A percentile compares a stretch with the other conserved stretches of the same genome.
Evolutionary conservation across 2,797 vertebrate species (phyloP).

Genomic region (Rhincodon typus): DNA sequence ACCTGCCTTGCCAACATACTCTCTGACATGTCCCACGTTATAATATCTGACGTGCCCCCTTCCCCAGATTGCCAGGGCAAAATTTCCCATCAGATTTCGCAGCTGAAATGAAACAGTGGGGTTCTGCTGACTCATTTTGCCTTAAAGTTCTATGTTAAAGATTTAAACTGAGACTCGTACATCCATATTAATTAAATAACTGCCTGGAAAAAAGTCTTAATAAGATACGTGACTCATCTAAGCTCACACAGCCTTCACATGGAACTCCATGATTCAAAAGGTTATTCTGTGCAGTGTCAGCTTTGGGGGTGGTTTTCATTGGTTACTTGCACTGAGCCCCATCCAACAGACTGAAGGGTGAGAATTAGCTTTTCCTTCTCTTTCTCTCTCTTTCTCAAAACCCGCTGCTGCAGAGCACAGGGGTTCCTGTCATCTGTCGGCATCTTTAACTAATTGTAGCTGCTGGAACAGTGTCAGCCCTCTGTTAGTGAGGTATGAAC

Average conservation of each 20-base stretch:
- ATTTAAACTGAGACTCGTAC: not conserved
- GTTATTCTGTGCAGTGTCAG: not conserved
- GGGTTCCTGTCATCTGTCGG: not conserved
- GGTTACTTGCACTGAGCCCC: not conserved
- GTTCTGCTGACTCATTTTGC: too few species aligned
- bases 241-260: not conserved
- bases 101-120: not conserved
- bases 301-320: not conserved
- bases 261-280: not conserved
- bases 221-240: not conserved
- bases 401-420: not conserved
- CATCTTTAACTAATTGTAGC: not conserved
- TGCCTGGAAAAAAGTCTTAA: not conserved
- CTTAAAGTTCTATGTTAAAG: not conserved
- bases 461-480: not conserved
- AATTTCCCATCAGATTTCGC: not conserved
- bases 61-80: not conserved
- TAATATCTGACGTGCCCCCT: not conserved
- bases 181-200: not conserved
- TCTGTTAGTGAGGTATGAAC: not conserved
- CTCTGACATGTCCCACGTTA: not conserved
- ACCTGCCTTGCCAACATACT: not conserved
- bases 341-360: not conserved
- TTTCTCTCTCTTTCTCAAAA: not conserved
- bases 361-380: not conserved